Conservation (phyloP, 1,140 invertebrate genomes). For the Lepidostoma basale region DNA sequence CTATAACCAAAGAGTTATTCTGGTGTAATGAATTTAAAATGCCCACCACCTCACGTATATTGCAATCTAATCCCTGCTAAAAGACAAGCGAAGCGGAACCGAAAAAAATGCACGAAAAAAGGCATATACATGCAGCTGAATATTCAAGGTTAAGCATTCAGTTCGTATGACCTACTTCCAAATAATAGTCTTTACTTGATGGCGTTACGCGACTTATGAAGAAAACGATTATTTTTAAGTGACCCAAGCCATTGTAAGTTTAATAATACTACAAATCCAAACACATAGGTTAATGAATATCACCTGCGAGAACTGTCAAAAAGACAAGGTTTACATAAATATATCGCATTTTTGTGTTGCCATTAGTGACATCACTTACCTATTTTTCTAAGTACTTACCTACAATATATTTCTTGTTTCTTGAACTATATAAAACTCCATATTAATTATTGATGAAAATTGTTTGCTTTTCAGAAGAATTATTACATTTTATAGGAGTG, state of each 20-base stretch:
- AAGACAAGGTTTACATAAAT: background rate
- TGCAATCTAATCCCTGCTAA: slow-evolving; percentile 1
- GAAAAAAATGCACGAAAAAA: slow-evolving; percentile 17
- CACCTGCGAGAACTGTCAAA: slow-evolving; percentile 34
- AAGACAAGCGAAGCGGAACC: slow-evolving; percentile 4
- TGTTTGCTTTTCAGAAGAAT: too few species aligned
- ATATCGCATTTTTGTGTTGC: slow-evolving; percentile 16
- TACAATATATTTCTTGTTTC: too few species aligned
- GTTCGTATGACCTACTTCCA: slow-evolving; percentile 8
- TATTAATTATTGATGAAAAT: too few species aligned
- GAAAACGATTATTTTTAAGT: background rate
- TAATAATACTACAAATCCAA: background rate
- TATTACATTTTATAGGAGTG: too few species aligned
- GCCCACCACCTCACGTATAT: background rate
- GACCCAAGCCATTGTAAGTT: background rate
- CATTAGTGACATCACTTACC: too few species aligned
- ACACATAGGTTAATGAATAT: background rate
- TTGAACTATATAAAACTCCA: too few species aligned
- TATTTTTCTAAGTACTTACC: too few species aligned
- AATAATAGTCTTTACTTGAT: background rate
- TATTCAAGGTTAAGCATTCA: slow-evolving; percentile 20
- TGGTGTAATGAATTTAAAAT: background rate
- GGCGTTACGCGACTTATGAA: background rate
- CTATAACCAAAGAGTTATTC: slow-evolving; percentile 10
- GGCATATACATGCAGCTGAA: background rate